A percentile compares a stretch with the other conserved stretches of the same genome.
Conservation (phyloP, 2,113 vertebrate genomes). For the Erythrocercus mccallii region DNA sequence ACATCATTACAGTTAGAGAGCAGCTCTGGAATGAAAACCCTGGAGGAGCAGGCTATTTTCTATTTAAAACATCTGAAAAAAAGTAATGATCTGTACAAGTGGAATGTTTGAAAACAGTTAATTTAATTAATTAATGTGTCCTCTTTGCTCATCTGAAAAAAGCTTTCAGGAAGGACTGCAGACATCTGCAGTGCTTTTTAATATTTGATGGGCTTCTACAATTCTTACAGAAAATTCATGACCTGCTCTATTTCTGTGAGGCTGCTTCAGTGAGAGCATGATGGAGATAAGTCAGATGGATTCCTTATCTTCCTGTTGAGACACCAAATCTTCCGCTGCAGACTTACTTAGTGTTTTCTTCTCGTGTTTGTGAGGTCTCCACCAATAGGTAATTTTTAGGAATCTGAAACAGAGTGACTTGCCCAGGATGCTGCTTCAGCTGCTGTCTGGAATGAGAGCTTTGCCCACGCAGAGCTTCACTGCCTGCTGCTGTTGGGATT, state of each 20-base stretch:
- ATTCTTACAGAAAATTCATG: constrained; percentile 32
- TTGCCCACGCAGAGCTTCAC: background rate
- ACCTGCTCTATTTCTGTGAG: constrained; percentile 25
- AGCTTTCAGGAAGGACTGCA: constrained; percentile 55
- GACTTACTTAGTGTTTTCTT: background rate
- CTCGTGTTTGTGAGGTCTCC: background rate
- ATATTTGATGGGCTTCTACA: constrained; percentile 55
- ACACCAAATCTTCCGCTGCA: background rate
- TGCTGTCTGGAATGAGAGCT: background rate
- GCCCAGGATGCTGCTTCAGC: background rate
- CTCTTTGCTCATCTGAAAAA: background rate
- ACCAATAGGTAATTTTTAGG: background rate
- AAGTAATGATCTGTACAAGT: background rate
- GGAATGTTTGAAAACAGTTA: background rate
- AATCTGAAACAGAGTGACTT: rapidly evolving
- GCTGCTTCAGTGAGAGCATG: background rate
- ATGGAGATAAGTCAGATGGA: background rate
- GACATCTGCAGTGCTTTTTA: constrained; percentile 64
- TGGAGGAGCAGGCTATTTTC: background rate
- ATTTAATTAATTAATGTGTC: background rate
- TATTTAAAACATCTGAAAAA: background rate
- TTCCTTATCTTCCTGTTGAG: background rate
- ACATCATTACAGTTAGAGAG: background rate
- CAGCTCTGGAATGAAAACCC: background rate
- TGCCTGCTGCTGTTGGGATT: background rate